A percentile compares a stretch with the other conserved stretches of the same genome.
Evolutionary conservation across 2,113 vertebrate genomes (phyloP).

Genomic region (Chlorodrepanis virens): DNA sequence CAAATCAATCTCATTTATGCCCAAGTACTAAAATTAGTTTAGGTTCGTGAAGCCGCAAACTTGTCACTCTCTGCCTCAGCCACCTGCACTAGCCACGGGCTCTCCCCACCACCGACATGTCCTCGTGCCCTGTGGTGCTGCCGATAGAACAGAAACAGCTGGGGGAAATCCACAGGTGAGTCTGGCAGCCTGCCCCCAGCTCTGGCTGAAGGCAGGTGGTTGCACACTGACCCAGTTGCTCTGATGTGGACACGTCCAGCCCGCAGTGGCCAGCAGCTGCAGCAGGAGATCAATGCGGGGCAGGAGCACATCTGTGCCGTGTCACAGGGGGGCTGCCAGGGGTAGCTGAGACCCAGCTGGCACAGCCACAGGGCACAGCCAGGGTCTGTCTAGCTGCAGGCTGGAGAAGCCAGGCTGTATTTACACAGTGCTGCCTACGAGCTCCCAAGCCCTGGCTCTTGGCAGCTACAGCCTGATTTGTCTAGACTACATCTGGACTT

Average conservation of each 20-base stretch:
- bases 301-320: neutral
- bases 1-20: neutral
- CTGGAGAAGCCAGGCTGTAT: neutral
- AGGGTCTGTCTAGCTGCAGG: neutral
- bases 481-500: conserved; percentile 48
- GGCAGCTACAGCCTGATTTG: conserved; percentile 26
- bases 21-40: neutral
- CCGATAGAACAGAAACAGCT: neutral
- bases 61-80: neutral
- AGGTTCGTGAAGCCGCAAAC: neutral
- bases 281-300: fast-evolving
- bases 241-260: fast-evolving
- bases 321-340: neutral
- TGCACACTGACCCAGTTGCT: neutral
- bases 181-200: neutral
- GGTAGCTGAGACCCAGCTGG: neutral
- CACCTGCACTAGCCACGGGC: neutral
- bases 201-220: neutral
- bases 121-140: neutral
- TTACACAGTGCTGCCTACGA: neutral
- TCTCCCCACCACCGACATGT: neutral
- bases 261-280: fast-evolving
- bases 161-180: neutral
- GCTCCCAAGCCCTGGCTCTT: neutral
- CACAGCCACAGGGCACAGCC: neutral